A percentile compares a stretch with the other conserved stretches of the same genome.
These are phyloP conservation scores for Fringilla coelebs DNA, from an alignment of 2,797 vertebrate species.

Conservation along the genomic window DNA sequence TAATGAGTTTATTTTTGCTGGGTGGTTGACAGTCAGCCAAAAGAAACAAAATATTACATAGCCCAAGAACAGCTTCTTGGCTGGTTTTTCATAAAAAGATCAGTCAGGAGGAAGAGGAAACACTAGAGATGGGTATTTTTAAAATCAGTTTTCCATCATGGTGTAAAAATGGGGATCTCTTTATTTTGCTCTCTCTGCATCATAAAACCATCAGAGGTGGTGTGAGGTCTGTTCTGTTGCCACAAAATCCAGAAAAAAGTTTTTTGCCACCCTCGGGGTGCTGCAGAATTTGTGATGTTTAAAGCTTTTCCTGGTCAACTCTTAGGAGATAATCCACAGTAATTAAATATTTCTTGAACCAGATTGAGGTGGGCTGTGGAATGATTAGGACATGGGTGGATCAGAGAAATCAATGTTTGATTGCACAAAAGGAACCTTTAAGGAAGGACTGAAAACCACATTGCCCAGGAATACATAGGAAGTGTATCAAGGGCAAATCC, in stretches of 20 bases:
- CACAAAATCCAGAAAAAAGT: neutral
- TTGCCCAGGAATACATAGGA: neutral
- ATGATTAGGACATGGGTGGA: neutral
- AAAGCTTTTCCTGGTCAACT: neutral
- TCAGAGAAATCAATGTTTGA: neutral
- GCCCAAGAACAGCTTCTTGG: neutral
- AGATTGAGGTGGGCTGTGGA: neutral
- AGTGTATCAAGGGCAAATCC: neutral
- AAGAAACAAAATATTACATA: neutral
- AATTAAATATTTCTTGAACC: neutral
- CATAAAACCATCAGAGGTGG: too few species aligned
- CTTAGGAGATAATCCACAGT: neutral
- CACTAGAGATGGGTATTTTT: neutral
- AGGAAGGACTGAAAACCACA: neutral
- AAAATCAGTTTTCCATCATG: neutral
- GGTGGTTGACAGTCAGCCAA: slow-evolving; percentile 24
- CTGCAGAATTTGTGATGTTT: neutral
- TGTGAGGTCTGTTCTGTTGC: neutral
- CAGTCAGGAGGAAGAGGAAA: neutral
- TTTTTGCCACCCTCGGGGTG: neutral
- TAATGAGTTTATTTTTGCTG: slow-evolving; percentile 52
- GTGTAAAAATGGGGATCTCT: neutral
- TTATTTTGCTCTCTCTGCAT: neutral
- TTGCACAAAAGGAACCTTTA: neutral
- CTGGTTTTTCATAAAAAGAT: neutral